Base-by-base conservation (phyloP, 2,797 vertebrate species). In the Sebastes taczanowskii region DNA sequence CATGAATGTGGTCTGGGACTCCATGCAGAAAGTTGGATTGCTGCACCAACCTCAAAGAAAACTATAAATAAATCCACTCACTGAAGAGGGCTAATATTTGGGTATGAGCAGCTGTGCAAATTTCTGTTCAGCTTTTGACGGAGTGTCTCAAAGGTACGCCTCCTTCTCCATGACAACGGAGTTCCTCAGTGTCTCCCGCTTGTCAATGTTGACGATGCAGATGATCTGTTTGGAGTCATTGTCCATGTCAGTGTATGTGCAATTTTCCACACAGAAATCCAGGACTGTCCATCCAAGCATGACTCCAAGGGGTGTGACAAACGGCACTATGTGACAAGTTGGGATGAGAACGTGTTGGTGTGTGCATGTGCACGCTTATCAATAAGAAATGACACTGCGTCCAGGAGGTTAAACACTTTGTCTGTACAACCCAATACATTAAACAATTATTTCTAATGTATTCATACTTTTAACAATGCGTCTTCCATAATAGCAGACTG, bases 331-430 rank as follows among this genome's bases (percentile, higher is more conserved):
- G 42, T 46, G 38, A 16, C 38, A 42, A 42, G 38, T 42, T 42
- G 14, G 38, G 38, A 42, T 42, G 38, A 42, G 38, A 42, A 42
- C 16, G 3, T 42, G 38, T 42, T 42, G 38, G 38, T 42, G 38
- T 42, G 38, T 42, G 14, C 6, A 1, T 42, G 14, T 42, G 38
- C 4, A 6, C 6, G 16, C 16, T 46, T 56, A 77, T 80, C 72
- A 81, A 81, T 75, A 73, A 67, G 30, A 80, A 77, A 80, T 72
- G 2, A 77, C 58, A 61, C 34, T 14, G 42, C 2, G 42, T 46
- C 42, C 42, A 46, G 0, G 38, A 42, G 38, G 38, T 42, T 42
- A 42, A 42, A 42, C 42, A 46, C 42, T 46, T 46, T 46, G 0
- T 46, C 42, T 18, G 16, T 46, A 46, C 29, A 49, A 35, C 16